Percentiles rank a stretch among this genome's conserved stretches.
Conservation (phyloP, 2,113 vertebrate genomes). For the Dipodomys stephensi region DNA sequence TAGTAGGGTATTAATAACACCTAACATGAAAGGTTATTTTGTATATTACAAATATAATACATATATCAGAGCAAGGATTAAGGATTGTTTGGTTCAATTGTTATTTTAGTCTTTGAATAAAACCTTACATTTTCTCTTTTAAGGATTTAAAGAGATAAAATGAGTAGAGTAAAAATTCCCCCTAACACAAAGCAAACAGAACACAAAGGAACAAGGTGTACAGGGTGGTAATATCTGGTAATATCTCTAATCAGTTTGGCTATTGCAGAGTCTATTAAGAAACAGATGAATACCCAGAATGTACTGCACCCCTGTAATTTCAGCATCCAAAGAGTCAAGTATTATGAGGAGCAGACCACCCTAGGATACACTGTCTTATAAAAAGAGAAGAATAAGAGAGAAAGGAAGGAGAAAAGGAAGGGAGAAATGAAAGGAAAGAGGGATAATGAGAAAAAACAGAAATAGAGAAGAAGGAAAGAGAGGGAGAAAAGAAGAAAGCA, state of each 20-base stretch:
- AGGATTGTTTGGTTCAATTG: background rate
- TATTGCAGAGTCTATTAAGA: background rate
- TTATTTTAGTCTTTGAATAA: background rate
- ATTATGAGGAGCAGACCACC: too few species aligned
- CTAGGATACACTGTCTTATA: too few species aligned
- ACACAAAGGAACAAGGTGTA: background rate
- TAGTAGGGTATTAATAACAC: background rate
- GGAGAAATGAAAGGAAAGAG: too few species aligned
- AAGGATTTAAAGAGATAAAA: background rate
- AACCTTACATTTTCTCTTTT: background rate
- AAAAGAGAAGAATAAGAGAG: too few species aligned
- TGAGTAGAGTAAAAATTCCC: background rate
- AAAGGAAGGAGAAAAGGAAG: too few species aligned
- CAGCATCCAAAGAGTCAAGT: too few species aligned
- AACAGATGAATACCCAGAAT: too few species aligned
- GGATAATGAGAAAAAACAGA: too few species aligned
- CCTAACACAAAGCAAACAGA: background rate
- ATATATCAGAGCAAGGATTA: background rate
- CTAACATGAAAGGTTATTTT: background rate
- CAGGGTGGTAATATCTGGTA: rapidly evolving
- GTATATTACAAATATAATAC: background rate
- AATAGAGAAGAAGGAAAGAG: too few species aligned
- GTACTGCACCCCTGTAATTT: too few species aligned
- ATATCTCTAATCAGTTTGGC: background rate
- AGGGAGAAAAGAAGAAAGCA: too few species aligned